Base-by-base conservation (phyloP, 2,113 vertebrate genomes). In the Lepidiolamprologus cunningtoni region DNA sequence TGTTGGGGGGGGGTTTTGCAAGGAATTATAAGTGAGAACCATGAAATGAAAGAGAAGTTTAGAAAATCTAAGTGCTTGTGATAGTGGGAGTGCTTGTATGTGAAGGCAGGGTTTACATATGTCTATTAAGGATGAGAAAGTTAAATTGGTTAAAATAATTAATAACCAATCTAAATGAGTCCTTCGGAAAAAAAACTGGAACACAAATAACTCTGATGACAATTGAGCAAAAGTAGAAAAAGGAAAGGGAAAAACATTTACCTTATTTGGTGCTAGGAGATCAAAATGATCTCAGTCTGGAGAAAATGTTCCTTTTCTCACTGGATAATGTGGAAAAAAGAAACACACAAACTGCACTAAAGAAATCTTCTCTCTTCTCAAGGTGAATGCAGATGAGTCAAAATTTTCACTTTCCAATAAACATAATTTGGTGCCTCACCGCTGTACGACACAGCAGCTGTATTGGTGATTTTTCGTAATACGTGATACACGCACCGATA, bases 151-250 rank as follows among this genome's bases (percentile, higher is more conserved):
- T 3, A 68, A 21, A 68, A 37, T 12, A 66, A 66, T 37, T 66
- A 8, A 66, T 35, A 66, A 37, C 61, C 5, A 66, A 8, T 37
- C n/a, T 68, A 37, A 68, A 68, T 13, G 33, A 68, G 63, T 68
- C 63, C 63, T 68, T 68, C 2, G 0, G 0, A 0, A 2, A 16
- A 6, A 35, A 21, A 66, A 1, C 16, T 63, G 17, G 6, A 63
- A 35, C 31, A 35, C 13, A 63, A 63, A 33, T 63, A 66, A 37
- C 2, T 57, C 55, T 37, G 33, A 21, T 68, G 33, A 68, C 61
- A 68, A 68, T 37, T 68, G 4, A 37, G 33, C 61, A 68, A 68
- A 68, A 68, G 61, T 68, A 37, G 33, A 13, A 37, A 68, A 68
- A 13, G 1, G 33, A 68, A 1, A 68, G 61, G 7, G 61, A 68